Evolutionary conservation across 1,140 invertebrate species (phyloP).

Genomic region (Mylabris phalerata): DNA sequence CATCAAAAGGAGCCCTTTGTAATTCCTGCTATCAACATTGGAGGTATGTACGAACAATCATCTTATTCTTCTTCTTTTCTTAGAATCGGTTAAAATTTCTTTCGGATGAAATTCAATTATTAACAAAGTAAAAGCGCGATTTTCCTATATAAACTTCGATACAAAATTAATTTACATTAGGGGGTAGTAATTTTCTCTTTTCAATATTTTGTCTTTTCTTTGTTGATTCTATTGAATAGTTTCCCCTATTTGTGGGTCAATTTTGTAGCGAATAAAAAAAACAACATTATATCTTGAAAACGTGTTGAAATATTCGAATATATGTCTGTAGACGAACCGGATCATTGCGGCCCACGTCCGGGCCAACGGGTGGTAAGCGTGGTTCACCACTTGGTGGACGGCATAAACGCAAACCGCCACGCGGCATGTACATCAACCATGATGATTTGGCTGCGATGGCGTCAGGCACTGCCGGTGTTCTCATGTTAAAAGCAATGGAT

Average conservation of each 20-base stretch:
- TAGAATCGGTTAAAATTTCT: too few species aligned
- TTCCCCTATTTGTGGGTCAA: too few species aligned
- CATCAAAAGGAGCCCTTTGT: slow-evolving; percentile 70
- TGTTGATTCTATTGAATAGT: too few species aligned
- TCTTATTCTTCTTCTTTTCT: too few species aligned
- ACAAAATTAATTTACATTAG: too few species aligned
- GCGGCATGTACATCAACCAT: slow-evolving; percentile 95
- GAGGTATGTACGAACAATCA: slow-evolving; percentile 50
- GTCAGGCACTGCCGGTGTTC: slow-evolving; percentile 52
- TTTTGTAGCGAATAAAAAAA: too few species aligned
- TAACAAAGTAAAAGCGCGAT: too few species aligned
- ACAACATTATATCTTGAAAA: too few species aligned
- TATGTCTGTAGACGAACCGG: slow-evolving; percentile 60
- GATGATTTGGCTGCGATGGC: slow-evolving; percentile 89
- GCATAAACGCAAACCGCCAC: slow-evolving; percentile 86
- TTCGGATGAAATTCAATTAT: too few species aligned
- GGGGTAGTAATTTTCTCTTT: too few species aligned
- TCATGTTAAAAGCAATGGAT: slow-evolving; percentile 84
- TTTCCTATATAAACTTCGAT: too few species aligned
- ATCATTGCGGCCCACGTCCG: slow-evolving; percentile 64
- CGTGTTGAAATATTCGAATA: not conserved
- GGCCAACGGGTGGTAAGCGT: slow-evolving; percentile 46
- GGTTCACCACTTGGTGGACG: slow-evolving; percentile 57
- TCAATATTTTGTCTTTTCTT: too few species aligned
- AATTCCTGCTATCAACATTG: slow-evolving; percentile 73